Base-by-base conservation (phyloP, 2,797 vertebrate species). In the Propithecus deckenii region DNA sequence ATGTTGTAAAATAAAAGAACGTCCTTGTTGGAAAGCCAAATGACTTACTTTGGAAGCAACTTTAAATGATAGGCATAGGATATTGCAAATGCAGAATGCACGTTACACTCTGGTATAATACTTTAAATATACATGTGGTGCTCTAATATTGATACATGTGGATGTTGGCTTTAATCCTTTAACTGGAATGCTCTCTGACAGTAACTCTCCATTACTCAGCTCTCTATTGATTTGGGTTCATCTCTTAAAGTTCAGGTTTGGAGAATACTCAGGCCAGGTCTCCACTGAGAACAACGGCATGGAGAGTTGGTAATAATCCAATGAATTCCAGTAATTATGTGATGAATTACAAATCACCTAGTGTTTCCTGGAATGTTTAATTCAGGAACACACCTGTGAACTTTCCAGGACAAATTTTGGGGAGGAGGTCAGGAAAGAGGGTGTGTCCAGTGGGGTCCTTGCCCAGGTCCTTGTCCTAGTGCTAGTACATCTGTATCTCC, bases 211-310 rank as follows among this genome's bases (percentile, higher is more conserved):
- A 97, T 97, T 93, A 96, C 67, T 96, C 48, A 15, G 71, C 20
- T 87, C 63, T 90, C 61, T 96, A 97, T 98, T 94, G 97, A 97
- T 98, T 59, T 78, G 72, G 85, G 89, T 90, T 96, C 95, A 85
- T 93, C 78, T 96, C 75, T 96, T 38, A 97, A 83, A 41, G 96
- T 91, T 94, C 91, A 96, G 93, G 88, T 35, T 28, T 79, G 30
- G 86, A 95, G 89, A 91, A 85, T n/a, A 88, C 95, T 97, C 89
- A 92, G 89, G 67, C 94, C 91, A 93, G 81, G 87, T 95, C 97
- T 83, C 84, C 57, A n/a, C 4, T 55, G 38, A 96, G 83, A 43
- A 89, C 72, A 93, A 57, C 15, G 50, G 72, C 69, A 28, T 55
- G 35, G 52, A 76, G 67, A 61, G 41, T 38, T 97, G 93, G 94